Conservation (phyloP, 2,113 vertebrate genomes). For the Perognathus longimembris region DNA sequence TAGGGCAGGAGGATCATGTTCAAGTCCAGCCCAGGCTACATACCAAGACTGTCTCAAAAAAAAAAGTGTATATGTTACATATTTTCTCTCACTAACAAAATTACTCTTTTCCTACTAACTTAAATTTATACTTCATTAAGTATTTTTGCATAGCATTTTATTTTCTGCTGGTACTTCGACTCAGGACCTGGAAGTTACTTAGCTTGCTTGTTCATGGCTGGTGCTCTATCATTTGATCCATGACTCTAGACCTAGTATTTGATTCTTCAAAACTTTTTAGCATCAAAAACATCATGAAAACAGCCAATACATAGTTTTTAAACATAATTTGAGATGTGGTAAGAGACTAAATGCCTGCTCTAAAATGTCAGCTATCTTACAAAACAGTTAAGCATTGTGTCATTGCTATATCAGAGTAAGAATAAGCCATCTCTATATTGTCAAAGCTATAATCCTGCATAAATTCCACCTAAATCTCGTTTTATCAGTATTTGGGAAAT, state of each 20-base stretch:
- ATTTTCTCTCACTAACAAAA: conserved; percentile 32
- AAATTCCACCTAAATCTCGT: conserved; percentile 30
- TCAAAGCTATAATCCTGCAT: background rate
- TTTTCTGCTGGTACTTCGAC: background rate
- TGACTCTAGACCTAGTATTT: too few species aligned
- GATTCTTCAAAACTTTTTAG: background rate
- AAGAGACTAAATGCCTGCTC: conserved; percentile 1
- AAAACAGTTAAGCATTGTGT: conserved; percentile 27
- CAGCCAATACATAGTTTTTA: background rate
- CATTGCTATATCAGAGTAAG: conserved; percentile 38
- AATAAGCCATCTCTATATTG: conserved; percentile 20
- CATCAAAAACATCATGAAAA: conserved; percentile 32
- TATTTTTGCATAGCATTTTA: conserved; percentile 47
- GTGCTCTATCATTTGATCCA: too few species aligned
- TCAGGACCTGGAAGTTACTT: too few species aligned
- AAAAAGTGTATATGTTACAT: background rate
- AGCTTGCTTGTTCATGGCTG: too few species aligned
- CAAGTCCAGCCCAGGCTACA: too few species aligned
- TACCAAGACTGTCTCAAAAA: background rate
- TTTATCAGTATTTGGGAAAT: conserved; percentile 58
- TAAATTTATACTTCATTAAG: conserved; percentile 12
- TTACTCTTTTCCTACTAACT: background rate
- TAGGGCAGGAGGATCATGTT: too few species aligned
- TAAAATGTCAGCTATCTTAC: conserved; percentile 34
- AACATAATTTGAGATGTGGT: background rate